Evolutionary conservation across 2,888 invertebrate genomes (phyloP).

Genomic region (Drosophila mercatorum): DNA sequence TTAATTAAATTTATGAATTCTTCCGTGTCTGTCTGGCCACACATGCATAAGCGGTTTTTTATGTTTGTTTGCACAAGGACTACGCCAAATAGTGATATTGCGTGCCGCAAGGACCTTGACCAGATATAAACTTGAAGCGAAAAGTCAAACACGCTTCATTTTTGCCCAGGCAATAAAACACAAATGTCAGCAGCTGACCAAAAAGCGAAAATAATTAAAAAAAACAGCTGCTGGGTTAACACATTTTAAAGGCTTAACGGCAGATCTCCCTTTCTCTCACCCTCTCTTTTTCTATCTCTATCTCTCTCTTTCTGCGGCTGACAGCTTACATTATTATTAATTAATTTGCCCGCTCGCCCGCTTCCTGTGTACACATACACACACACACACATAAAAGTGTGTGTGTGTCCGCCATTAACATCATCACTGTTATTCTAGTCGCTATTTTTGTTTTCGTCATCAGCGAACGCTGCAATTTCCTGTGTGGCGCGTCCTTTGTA

Average conservation of each 20-base stretch:
- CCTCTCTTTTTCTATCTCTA: no score
- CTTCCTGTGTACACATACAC: slow-evolving; percentile 11
- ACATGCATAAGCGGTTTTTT: neutral
- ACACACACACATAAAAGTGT: neutral
- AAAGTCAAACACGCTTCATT: slow-evolving; percentile 52
- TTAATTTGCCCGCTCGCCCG: slow-evolving; percentile 66
- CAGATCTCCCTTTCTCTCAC: neutral
- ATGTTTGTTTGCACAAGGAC: slow-evolving; percentile 55
- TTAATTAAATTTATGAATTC: slow-evolving; percentile 34
- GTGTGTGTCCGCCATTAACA: slow-evolving; percentile 29
- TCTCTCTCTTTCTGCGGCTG: neutral
- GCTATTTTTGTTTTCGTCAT: slow-evolving; percentile 65
- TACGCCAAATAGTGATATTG: slow-evolving; percentile 62
- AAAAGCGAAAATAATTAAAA: neutral
- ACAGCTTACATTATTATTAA: slow-evolving; percentile 71
- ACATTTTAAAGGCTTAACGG: slow-evolving; percentile 40
- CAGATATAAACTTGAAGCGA: slow-evolving; percentile 62
- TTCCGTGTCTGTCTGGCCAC: slow-evolving; percentile 6
- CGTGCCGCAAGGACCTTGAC: slow-evolving; percentile 72
- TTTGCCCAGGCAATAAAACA: slow-evolving; percentile 48
- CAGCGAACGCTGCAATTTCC: slow-evolving; percentile 69
- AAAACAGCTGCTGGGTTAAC: slow-evolving; percentile 65
- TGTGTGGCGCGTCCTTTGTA: slow-evolving; percentile 40
- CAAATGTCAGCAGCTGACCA: slow-evolving; percentile 27
- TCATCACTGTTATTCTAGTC: slow-evolving; percentile 46